Evolutionary conservation across 2,888 invertebrate genomes (phyloP).

Genomic region (Leucophora obtusa): DNA sequence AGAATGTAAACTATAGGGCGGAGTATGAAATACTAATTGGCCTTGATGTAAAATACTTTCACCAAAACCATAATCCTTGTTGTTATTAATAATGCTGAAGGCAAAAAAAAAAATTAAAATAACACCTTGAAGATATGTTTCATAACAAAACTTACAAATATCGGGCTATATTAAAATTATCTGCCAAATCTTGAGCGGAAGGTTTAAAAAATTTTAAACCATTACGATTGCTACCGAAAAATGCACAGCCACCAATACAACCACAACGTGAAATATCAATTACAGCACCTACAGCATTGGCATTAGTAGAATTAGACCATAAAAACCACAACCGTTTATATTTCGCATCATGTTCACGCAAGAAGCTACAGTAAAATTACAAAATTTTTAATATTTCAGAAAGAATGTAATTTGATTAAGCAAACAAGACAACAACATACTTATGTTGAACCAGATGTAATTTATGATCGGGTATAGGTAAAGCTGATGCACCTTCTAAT

Average conservation of each 20-base stretch:
- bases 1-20: slow-evolving; percentile 89
- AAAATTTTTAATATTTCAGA: slow-evolving; percentile 13
- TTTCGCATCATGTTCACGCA: slow-evolving; percentile 90
- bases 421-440: slow-evolving; percentile 73
- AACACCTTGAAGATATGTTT: no score
- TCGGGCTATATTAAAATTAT: slow-evolving; percentile 89
- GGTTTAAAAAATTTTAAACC: slow-evolving; percentile 94
- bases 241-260: slow-evolving; percentile 95
- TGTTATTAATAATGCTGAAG: slow-evolving; percentile 84
- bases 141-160: slow-evolving; percentile 73
- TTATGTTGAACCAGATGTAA: slow-evolving; percentile 89
- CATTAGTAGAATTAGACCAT: slow-evolving; percentile 83
- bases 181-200: slow-evolving; percentile 87
- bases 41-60: slow-evolving; percentile 94
- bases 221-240: slow-evolving; percentile 95
- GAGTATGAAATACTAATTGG: slow-evolving; percentile 93
- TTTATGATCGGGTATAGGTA: slow-evolving; percentile 87
- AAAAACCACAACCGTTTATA: slow-evolving; percentile 95
- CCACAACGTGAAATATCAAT: slow-evolving; percentile 89
- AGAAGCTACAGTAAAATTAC: slow-evolving; percentile 78
- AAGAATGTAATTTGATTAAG: not conserved
- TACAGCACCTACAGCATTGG: slow-evolving; percentile 77
- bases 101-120: not conserved
- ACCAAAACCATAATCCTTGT: slow-evolving; percentile 93
- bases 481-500: slow-evolving; percentile 91